Evolutionary conservation across 2,888 invertebrate genomes (phyloP), one percentile per base, ranked within the genome.

Genomic region (Drosophila melanosoma): DNA sequence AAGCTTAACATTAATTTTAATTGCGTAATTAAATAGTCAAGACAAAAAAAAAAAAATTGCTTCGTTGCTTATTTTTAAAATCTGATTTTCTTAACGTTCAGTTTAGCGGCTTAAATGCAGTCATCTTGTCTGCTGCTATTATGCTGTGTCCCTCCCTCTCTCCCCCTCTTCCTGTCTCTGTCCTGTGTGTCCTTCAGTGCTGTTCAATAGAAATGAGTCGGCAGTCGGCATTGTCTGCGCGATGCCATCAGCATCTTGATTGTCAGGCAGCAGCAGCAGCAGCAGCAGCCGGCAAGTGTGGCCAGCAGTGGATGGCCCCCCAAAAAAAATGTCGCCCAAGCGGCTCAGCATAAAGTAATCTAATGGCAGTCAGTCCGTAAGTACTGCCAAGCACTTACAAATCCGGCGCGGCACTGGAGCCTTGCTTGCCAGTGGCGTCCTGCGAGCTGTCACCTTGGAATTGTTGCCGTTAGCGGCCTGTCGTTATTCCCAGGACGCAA

Each of bases 401-500:
- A 45, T 45, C 52, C 26, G 49, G 20, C 45, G 17, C 26, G 12
- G 17, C n/a, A 23, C 23, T 26, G 23, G 20, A 53, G 53, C 20
- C 35, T 5, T 20, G 20, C 35, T 5, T 20, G 20, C 23, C 8
- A 38, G 38, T 3, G 4, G 53, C 45, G 58, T 12, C 64, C 59
- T 54, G 60, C 63, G 62, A 49, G 60, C 53, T 64, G 63, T 33
- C 63, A 70, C 67, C 81, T 79, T 79, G 62, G 60, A 61, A 60
- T 52, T 73, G 51, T 10, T 20, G 42, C 38, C 51, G 36, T 58
- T 40, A 48, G 23, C 49, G 53, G 58, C 65, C 69, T 69, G 74
- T 64, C 79, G 61, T 71, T 76, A 88, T 83, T 89, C 87, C 84
- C 87, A 82, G 89, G 79, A 82, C 81, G 87, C 89, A 87, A 88